Evolutionary conservation across 2,113 vertebrate species (phyloP).

Genomic region (Esox niger): DNA sequence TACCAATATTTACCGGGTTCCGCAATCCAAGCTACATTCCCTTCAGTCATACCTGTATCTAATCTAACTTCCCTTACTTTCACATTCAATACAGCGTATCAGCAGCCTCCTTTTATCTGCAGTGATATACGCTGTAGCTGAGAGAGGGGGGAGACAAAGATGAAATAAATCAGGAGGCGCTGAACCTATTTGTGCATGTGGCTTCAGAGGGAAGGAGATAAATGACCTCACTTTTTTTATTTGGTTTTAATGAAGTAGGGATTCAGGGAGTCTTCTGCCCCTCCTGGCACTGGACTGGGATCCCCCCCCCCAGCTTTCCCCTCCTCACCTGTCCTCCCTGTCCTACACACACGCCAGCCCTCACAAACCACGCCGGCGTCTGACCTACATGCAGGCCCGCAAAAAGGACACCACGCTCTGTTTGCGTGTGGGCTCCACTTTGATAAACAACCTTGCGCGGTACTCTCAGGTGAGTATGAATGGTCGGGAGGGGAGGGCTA

Average conservation of each 20-base stretch:
- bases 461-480: conserved; percentile 9
- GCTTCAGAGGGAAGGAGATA: conserved; percentile 72
- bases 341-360: conserved; percentile 23
- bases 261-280: conserved; percentile 67
- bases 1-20: not conserved
- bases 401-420: conserved; percentile 50
- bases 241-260: conserved; percentile 80
- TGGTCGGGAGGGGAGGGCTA: not conserved
- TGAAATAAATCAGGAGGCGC: conserved; percentile 6
- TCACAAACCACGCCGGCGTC: conserved; percentile 56
- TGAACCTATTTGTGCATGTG: conserved; percentile 74
- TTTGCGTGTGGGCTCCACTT: not conserved
- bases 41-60: conserved; percentile 59
- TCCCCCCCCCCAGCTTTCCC: conserved; percentile 26
- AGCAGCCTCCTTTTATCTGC: conserved; percentile 55
- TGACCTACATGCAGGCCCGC: conserved; percentile 68
- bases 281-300: conserved; percentile 49
- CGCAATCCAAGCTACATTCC: conserved; percentile 28
- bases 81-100: conserved; percentile 64
- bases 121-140: conserved; percentile 58
- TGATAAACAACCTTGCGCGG: conserved; percentile 12
- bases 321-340: conserved; percentile 36
- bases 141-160: conserved; percentile 30
- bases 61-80: conserved; percentile 67
- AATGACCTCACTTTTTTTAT: conserved; percentile 76